Base-by-base conservation (phyloP, 2,888 invertebrate species). In the Salticus scenicus region DNA sequence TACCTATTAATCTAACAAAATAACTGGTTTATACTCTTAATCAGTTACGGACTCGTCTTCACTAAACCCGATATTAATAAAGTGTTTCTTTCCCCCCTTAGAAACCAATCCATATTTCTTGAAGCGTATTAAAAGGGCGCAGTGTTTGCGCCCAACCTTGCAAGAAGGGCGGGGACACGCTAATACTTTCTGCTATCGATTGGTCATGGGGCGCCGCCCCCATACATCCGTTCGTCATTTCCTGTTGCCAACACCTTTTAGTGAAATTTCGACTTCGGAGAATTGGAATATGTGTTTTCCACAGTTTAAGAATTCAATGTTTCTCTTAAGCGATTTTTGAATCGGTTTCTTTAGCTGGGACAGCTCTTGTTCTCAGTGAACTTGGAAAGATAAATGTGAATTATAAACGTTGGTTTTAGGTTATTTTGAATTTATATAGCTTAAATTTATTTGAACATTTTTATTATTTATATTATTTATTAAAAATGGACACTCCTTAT, bases 181-280 rank as follows among this genome's bases (percentile, higher is more conserved):
- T 72, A 77, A 63, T 41, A 30, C 77, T 73, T 72, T 64, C 77
- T 33, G 57, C 71, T 77, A 84, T 77, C 83, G 83, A 84, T 84
- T 84, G 83, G 83, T 57, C 71, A 84, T 64, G 83, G 73, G 33
- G 66, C 83, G 37, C 72, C 83, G 73, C 83, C 83, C 73, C 83
- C 73, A 63, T 69, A 57, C 41, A 73, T 84, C 77, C 83, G 67
- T 66, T 74, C 77, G 77, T 64, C 77, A 67, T 67, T 84, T 84
- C 83, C 77, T 77, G 77, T 84, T 72, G 28, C 83, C 41, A 57
- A 77, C 83, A 73, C 83, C 77, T 84, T 31, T 30, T 1, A 28
- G 66, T 41, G 57, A 57, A 57, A 57, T 57, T 17, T 5, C 12
- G n/a, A n/a, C n/a, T 37, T 37, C 7, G 37, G 10, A 37, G 37